Base-by-base conservation (phyloP, 2,888 invertebrate genomes). In the Uloborus plumipes region DNA sequence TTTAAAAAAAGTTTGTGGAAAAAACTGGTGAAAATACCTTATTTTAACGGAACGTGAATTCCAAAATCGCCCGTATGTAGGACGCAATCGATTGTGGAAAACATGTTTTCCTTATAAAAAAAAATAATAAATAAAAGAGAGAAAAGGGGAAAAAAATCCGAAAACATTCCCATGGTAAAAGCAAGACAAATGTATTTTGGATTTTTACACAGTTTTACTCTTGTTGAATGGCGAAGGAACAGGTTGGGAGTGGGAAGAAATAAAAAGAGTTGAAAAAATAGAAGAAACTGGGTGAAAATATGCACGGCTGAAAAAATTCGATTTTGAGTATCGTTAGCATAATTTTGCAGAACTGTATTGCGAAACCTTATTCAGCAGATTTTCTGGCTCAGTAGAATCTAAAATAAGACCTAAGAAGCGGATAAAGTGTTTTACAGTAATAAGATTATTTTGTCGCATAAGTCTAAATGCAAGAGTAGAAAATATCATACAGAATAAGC, bases 11-110 rank as follows among this genome's bases (percentile, higher is more conserved):
- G 20, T n/a, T n/a, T 49, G 22, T 31, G 22, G 50, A 67, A 67
- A 47, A 51, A 18, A 70, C 18, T 47, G 47, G 49, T n/a, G 49
- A 39, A 49, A 70, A 70, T 64, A 76, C 53, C 67, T 61, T 76
- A 53, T 66, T 75, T 75, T 66, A 66, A 66, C 66, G 59, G 66
- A 67, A 69, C 62, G 61, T 61, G 20, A 69, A 53, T 47, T 61
- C 69, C 67, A 62, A 53, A 69, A 64, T 49, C 64, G 51, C 64
- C 22, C 61, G 22, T 64, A 20, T 64, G 39, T 39, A 39, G 39
- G 39, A 39, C 39, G 39, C 39, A 39, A 39, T 39, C 39, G 62
- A 62, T 39, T 39, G 62, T 31, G 39, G 62, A 62, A 16, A 62
- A 39, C 39, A 39, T 39, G 39, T 39, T 39, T 39, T 39, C 39